Evolutionary conservation across 1,140 invertebrate genomes (phyloP).

Genomic region (Marisa cornuarietis): DNA sequence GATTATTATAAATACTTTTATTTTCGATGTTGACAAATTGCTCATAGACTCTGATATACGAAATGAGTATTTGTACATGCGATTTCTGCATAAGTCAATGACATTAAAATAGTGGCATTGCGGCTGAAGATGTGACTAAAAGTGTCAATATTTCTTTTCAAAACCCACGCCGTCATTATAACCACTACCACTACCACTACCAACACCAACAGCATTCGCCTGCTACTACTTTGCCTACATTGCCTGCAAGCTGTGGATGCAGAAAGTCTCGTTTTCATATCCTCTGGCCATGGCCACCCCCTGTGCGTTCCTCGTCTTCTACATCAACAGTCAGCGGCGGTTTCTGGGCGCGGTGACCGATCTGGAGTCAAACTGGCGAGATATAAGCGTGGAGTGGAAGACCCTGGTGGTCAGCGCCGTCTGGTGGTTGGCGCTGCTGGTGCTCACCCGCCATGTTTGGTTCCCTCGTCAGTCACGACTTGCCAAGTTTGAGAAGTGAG

Average conservation of each 20-base stretch:
- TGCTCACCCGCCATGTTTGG: constrained; percentile 97
- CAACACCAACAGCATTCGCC: constrained; percentile 17
- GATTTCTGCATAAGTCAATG: too few species aligned
- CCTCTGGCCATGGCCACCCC: constrained; percentile 54
- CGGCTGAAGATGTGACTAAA: too few species aligned
- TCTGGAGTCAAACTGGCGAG: not conserved
- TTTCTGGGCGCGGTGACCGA: not conserved
- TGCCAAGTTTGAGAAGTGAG: constrained; percentile 88
- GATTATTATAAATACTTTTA: too few species aligned
- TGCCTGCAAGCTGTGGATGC: constrained; percentile 61
- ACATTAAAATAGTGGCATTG: too few species aligned
- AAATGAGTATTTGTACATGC: too few species aligned
- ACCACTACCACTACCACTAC: too few species aligned
- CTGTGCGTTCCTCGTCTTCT: constrained; percentile 13
- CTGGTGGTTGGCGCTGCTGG: constrained; percentile 92
- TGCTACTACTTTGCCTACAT: constrained; percentile 54
- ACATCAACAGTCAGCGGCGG: not conserved
- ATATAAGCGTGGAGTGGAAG: not conserved
- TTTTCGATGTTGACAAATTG: too few species aligned
- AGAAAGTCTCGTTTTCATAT: constrained; percentile 47
- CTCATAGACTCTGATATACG: too few species aligned
- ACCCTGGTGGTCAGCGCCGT: constrained; percentile 67
- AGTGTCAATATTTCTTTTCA: too few species aligned
- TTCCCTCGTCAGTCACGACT: constrained; percentile 96
- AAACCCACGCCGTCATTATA: too few species aligned